Conservation (phyloP, 2,113 vertebrate genomes). For the Peromyscus californicus region DNA sequence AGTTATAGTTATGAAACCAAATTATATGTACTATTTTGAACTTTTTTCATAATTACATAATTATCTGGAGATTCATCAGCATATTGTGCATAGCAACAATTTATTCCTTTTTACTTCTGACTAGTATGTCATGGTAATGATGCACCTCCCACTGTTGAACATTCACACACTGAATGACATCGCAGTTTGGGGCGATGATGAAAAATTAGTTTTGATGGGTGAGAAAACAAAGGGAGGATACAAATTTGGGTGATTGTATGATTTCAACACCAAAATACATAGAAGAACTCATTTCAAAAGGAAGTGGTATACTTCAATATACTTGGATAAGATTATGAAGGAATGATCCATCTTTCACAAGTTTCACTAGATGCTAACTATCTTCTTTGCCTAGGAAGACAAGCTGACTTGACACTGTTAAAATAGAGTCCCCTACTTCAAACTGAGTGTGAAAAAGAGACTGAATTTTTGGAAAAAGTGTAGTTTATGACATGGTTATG, state of each 20-base stretch:
- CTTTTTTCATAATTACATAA: not conserved
- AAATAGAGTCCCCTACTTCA: not conserved
- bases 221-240: not conserved
- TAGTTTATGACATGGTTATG: not conserved
- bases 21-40: not conserved
- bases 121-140: not conserved
- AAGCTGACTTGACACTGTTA: not conserved
- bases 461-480: not conserved
- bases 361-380: not conserved
- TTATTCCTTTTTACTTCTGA: not conserved
- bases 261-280: not conserved
- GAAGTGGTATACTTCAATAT: not conserved
- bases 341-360: not conserved
- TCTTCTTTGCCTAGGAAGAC: constrained; percentile 21
- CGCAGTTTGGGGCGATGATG: not conserved
- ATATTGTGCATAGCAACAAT: not conserved
- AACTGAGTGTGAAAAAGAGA: not conserved
- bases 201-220: not conserved
- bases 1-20: not conserved
- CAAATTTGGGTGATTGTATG: not conserved
- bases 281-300: not conserved
- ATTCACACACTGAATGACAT: not conserved
- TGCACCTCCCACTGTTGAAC: not conserved
- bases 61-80: not conserved
- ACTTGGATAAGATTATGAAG: not conserved